A percentile compares a stretch with the other conserved stretches of the same genome.
Evolutionary conservation across 2,113 vertebrate species (phyloP).

Genomic region (rabbit (Oryctolagus cuniculus)): mOryCun1.1 NC_091434.1:49161501-49162000

Average conservation of each 20-base stretch:
- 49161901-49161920: background rate
- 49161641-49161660: slow-evolving; percentile 69
- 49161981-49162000: background rate
- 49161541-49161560: slow-evolving; percentile 74
- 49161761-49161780: background rate
- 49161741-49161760: background rate
- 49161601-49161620: slow-evolving; percentile 3
- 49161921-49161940: background rate
- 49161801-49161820: background rate
- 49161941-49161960: background rate
- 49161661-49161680: background rate
- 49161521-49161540: slow-evolving; percentile 83
- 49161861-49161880: fast-evolving
- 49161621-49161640: background rate
- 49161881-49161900: background rate
- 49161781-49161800: background rate
- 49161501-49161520: slow-evolving; percentile 82
- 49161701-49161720: background rate
- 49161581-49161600: background rate
- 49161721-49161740: background rate
- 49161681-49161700: background rate
- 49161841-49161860: background rate
- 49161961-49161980: background rate
- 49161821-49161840: background rate
- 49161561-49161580: background rate